A percentile compares a stretch with the other conserved stretches of the same genome.
Conservation (phyloP, 2,888 invertebrate genomes). For the Drosophila engyochracea region DNA sequence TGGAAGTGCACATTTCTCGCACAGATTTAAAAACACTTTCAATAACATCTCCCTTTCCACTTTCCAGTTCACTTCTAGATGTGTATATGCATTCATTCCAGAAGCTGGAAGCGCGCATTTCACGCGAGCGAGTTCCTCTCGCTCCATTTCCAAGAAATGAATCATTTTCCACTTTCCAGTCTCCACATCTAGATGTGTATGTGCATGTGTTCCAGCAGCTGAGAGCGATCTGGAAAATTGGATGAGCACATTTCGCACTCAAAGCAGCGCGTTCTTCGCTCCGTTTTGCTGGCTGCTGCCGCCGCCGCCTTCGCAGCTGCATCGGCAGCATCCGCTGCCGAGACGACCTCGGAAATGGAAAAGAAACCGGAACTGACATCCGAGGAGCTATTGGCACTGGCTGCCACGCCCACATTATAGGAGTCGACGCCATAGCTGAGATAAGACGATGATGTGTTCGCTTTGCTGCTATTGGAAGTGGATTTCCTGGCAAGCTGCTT, state of each 20-base stretch:
- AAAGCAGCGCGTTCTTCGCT: conserved; percentile 86
- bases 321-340: conserved; percentile 70
- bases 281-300: conserved; percentile 59
- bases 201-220: conserved; percentile 91
- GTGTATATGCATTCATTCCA: neutral
- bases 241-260: conserved; percentile 94
- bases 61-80: neutral
- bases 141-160: neutral
- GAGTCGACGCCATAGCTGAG: conserved; percentile 71
- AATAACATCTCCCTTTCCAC: conserved; percentile 41
- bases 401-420: conserved; percentile 59
- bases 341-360: conserved; percentile 75
- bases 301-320: conserved; percentile 67
- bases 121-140: neutral
- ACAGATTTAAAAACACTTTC: neutral
- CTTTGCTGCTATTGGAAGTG: conserved; percentile 24
- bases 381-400: conserved; percentile 51
- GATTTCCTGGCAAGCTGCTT: conserved; percentile 50
- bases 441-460: conserved; percentile 46
- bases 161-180: neutral
- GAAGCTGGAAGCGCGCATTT: neutral
- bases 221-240: conserved; percentile 90
- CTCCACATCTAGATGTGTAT: conserved; percentile 88
- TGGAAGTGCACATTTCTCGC: neutral
- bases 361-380: conserved; percentile 70